Evolutionary conservation across 2,113 vertebrate species (phyloP), one percentile per base, ranked within the genome.

Genomic region (Desmodus rotundus): DNA sequence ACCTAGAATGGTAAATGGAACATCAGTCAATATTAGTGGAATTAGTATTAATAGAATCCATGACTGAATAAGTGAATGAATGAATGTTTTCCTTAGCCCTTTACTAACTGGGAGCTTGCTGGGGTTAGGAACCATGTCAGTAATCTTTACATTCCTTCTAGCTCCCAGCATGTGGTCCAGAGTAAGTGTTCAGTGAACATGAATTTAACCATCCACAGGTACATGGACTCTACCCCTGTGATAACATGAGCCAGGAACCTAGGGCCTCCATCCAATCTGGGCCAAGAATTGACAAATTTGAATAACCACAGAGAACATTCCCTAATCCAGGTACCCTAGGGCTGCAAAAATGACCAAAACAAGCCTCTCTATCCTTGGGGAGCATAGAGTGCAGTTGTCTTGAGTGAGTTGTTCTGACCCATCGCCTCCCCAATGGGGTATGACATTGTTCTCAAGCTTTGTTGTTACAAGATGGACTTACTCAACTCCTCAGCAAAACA

Each of bases 321-420:
- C 73, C 85, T 91, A 88, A 76, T 74, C 86, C 50, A 93, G 74
- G 73, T 58, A 91, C 10, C 68, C 61, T 56, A 54, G 67, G 73
- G 8, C 36, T 87, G 19, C 52, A 92, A 38, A 88, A 95, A 87
- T 85, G 33, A 80, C 41, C 7, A 72, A 77, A 92, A n/a, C 65
- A 89, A 89, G 91, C 26, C 77, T 11, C 50, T 11, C 63, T 73
- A 47, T 91, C 80, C 74, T 91, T 22, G 58, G 68, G 76, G 50
- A 80, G 7, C 12, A 78, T 14, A 83, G 26, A n/a, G 56, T 38
- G 19, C 50, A 80, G 54, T 77, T 82, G 92, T 87, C 82, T 86
- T 85, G 81, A 80, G 93, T 89, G 78, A 95, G 89, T 58, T 76
- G 86, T 97, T 97, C 94, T 95, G 91, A 97, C 91, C 89, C 93